phyloP scores from a whole-genome alignment of 2,797 vertebrate genomes.

The Scyliorhinus canicula region DNA sequence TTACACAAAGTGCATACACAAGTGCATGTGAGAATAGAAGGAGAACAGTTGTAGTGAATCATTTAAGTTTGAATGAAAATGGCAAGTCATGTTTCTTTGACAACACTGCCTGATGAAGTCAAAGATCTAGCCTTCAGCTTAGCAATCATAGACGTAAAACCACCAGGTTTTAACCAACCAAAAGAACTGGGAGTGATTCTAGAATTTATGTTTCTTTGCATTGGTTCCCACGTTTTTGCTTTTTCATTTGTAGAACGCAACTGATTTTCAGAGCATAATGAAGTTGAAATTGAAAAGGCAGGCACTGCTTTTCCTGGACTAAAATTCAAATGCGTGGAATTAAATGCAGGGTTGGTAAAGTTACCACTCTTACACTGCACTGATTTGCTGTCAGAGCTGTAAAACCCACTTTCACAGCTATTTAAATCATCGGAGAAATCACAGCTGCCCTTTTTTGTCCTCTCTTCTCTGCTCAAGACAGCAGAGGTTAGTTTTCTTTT shows the following conservation, averaged over 20 bases:
- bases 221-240: background rate
- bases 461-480: background rate
- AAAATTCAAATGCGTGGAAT: background rate
- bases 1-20: background rate
- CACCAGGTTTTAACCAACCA: slow-evolving; percentile 22
- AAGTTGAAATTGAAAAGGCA: background rate
- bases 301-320: background rate
- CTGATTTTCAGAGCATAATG: background rate
- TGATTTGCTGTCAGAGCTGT: background rate
- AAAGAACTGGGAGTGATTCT: background rate
- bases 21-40: background rate
- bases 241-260: background rate
- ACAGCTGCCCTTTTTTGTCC: background rate
- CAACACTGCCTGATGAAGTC: background rate
- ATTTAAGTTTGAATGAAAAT: background rate
- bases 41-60: background rate
- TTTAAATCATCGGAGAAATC: background rate
- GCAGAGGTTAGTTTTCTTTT: slow-evolving; percentile 6
- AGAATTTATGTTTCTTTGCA: background rate
- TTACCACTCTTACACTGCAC: background rate
- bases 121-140: background rate
- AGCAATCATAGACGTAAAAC: slow-evolving; percentile 13
- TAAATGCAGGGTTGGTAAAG: background rate
- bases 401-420: background rate
- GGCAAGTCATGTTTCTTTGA: background rate